Conservation (phyloP, 2,888 invertebrate species). For the Danaus chrysippus region DNA sequence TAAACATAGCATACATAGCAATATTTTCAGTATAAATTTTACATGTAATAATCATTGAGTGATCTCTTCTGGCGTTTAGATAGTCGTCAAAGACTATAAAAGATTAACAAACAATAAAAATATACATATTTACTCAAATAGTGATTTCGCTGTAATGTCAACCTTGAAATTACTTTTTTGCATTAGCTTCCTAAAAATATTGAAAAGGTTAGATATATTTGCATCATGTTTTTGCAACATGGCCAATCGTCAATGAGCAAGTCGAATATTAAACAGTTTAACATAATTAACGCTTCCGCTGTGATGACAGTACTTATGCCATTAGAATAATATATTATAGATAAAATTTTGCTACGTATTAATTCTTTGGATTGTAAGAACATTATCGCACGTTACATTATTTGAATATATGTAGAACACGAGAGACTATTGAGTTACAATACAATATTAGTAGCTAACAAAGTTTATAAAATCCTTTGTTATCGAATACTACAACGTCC, state of each 20-base stretch:
- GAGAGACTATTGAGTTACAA: no score
- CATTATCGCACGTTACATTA: no score
- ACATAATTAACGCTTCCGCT: slow-evolving; percentile 16
- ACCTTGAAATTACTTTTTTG: neutral
- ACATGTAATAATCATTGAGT: neutral
- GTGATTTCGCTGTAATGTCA: neutral
- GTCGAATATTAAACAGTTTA: slow-evolving; percentile 20
- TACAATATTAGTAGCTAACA: no score
- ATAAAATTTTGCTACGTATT: no score
- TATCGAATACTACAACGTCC: neutral
- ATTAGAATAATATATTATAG: no score
- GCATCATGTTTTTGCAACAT: slow-evolving; percentile 12
- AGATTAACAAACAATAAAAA: neutral
- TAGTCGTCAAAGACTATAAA: no score
- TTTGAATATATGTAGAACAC: no score
- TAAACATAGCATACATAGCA: slow-evolving; percentile 38
- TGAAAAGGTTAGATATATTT: neutral
- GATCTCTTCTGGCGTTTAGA: neutral
- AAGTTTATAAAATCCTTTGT: neutral
- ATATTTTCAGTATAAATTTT: slow-evolving; percentile 20
- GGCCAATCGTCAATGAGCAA: slow-evolving; percentile 12
- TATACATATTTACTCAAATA: neutral
- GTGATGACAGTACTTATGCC: neutral
- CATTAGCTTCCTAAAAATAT: neutral
- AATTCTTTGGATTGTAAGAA: no score